phyloP scores from a whole-genome alignment of 30 jellyfish, hydroid and myxozoan genomes.

The Aurelia coerulea region DNA sequence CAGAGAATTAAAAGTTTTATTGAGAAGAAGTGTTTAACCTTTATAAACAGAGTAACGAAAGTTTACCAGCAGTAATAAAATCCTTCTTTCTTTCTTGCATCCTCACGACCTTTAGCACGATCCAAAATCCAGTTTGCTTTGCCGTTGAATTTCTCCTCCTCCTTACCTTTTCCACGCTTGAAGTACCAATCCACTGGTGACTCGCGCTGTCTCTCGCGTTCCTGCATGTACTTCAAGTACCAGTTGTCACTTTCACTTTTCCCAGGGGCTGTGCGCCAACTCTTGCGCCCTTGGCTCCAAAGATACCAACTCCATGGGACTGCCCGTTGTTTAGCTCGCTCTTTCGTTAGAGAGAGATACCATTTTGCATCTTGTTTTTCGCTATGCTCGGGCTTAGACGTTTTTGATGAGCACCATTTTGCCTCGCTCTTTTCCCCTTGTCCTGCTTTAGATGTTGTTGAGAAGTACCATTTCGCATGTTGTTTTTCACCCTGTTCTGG shows the following conservation, averaged over 20 bases:
- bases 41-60: too few species aligned
- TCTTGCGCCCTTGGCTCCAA: conserved; percentile 68
- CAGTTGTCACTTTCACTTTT: conserved; percentile 57
- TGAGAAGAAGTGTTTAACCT: too few species aligned
- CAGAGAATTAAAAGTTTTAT: too few species aligned
- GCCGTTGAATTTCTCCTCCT: conserved; percentile 11
- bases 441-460: neutral
- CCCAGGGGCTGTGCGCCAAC: conserved; percentile 63
- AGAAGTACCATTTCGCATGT: neutral
- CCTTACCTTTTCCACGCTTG: conserved; percentile 59
- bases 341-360: conserved; percentile 55
- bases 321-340: conserved; percentile 59
- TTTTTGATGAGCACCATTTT: neutral
- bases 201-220: conserved; percentile 62
- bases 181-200: conserved; percentile 53
- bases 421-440: neutral
- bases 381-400: too few species aligned
- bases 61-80: conserved; percentile 61
- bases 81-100: conserved; percentile 65
- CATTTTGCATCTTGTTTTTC: conserved; percentile 34
- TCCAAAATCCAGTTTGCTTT: conserved; percentile 44
- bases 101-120: conserved; percentile 69
- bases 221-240: conserved; percentile 70
- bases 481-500: neutral
- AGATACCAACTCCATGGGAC: conserved; percentile 74